Conservation (phyloP, 2,797 vertebrate species). For the Adelosebastes latens region DNA sequence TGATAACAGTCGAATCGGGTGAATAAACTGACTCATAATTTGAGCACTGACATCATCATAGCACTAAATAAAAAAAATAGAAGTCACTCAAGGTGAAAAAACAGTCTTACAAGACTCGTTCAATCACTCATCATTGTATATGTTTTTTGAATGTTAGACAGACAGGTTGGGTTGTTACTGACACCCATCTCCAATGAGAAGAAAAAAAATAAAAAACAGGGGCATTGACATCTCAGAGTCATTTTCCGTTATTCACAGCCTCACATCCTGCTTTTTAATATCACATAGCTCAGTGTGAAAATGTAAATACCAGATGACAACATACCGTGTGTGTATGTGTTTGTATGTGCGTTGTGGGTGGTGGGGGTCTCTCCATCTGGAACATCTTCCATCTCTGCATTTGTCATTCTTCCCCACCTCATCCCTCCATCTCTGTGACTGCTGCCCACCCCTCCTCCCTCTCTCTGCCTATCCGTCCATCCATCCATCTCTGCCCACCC, state of each 20-base stretch:
- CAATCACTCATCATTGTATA: neutral
- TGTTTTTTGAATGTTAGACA: neutral
- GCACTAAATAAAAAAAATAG: too few species aligned
- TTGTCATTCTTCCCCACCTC: slow-evolving; percentile 49
- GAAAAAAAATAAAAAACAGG: neutral
- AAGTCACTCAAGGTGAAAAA: neutral
- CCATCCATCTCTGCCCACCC: slow-evolving; percentile 56
- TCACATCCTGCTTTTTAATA: slow-evolving; percentile 1
- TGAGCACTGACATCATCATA: neutral
- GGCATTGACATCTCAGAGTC: neutral
- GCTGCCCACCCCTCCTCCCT: slow-evolving; percentile 14
- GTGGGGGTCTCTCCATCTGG: slow-evolving; percentile 40
- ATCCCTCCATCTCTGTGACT: slow-evolving; percentile 37
- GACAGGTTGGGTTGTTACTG: neutral
- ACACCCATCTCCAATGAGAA: neutral
- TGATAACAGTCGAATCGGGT: too few species aligned
- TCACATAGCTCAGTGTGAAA: slow-evolving; percentile 23
- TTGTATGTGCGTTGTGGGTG: neutral
- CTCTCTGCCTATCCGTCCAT: slow-evolving; percentile 12
- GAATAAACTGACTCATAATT: neutral
- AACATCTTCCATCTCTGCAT: slow-evolving; percentile 56
- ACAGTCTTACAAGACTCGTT: neutral
- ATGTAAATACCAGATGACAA: slow-evolving; percentile 44
- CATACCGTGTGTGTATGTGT: neutral
- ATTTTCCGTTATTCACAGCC: slow-evolving; percentile 6